These are phyloP conservation scores for Pseudomyrmex concolor DNA, from an alignment of 1,140 invertebrate species.

Conservation along the genomic window DNA sequence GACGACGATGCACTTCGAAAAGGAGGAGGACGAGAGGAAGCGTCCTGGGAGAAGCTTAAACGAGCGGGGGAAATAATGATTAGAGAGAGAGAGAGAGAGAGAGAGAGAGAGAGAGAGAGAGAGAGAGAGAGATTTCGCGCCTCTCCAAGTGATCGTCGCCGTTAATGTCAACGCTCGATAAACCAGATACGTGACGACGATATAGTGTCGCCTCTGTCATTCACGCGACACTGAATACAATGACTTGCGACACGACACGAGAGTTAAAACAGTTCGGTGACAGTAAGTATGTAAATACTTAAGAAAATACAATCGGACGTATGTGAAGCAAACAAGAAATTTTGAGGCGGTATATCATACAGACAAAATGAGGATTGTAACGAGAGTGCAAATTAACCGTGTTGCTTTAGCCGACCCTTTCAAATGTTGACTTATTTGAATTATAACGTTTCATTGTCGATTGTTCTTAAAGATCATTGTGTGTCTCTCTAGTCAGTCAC, in stretches of 20 bases:
- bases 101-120: too few species aligned
- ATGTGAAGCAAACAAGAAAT: background rate
- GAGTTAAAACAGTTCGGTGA: conserved; percentile 3
- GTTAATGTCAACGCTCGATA: conserved; percentile 48
- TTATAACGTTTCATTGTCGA: conserved; percentile 39
- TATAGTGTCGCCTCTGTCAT: background rate
- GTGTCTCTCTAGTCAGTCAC: background rate
- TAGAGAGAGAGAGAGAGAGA: too few species aligned
- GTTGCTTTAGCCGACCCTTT: background rate
- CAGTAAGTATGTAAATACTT: background rate
- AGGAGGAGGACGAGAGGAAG: background rate
- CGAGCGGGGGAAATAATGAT: conserved; percentile 10
- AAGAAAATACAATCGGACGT: background rate
- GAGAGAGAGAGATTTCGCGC: conserved; percentile 38
- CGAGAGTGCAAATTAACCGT: conserved; percentile 21
- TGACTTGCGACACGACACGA: background rate
- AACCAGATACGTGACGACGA: conserved; percentile 12
- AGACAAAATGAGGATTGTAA: background rate
- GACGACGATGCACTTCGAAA: background rate
- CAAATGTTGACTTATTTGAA: conserved; percentile 28
- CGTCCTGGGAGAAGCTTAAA: background rate
- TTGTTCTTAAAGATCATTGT: conserved; percentile 41
- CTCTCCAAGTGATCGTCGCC: background rate
- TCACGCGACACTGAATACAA: conserved; percentile 2
- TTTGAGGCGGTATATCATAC: too few species aligned